Conservation (phyloP, 2,888 invertebrate species). For the Embidobia sp. region DNA sequence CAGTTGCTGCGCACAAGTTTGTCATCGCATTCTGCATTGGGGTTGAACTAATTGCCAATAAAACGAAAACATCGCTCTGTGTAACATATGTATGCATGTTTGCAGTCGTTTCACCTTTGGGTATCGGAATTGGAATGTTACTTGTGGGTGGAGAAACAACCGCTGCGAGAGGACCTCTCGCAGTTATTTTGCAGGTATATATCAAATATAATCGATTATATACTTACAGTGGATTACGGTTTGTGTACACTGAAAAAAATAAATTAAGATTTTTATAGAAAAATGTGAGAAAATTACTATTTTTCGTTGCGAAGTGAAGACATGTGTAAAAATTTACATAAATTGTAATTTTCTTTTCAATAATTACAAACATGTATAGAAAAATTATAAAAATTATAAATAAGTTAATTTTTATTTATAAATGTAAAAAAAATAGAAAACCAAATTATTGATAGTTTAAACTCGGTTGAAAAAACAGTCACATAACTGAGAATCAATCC, state of each 20-base stretch:
- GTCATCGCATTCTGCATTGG: constrained; percentile 95
- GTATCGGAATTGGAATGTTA: constrained; percentile 88
- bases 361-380: too few species aligned
- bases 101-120: constrained; percentile 90
- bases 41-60: constrained; percentile 89
- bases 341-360: too few species aligned
- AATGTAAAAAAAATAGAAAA: too few species aligned
- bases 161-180: constrained; percentile 84
- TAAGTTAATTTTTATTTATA: too few species aligned
- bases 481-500: too few species aligned
- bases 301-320: too few species aligned
- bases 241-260: neutral
- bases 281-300: too few species aligned
- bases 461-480: too few species aligned
- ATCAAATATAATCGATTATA: neutral
- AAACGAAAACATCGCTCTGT: constrained; percentile 85
- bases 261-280: neutral
- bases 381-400: too few species aligned
- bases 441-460: too few species aligned
- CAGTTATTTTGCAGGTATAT: constrained; percentile 76
- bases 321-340: too few species aligned
- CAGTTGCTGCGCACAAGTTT: constrained; percentile 92
- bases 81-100: constrained; percentile 88
- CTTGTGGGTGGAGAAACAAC: constrained; percentile 85
- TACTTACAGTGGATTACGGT: neutral